Conservation (phyloP, 2,888 invertebrate genomes). For the Heterodera filipjevi region DNA sequence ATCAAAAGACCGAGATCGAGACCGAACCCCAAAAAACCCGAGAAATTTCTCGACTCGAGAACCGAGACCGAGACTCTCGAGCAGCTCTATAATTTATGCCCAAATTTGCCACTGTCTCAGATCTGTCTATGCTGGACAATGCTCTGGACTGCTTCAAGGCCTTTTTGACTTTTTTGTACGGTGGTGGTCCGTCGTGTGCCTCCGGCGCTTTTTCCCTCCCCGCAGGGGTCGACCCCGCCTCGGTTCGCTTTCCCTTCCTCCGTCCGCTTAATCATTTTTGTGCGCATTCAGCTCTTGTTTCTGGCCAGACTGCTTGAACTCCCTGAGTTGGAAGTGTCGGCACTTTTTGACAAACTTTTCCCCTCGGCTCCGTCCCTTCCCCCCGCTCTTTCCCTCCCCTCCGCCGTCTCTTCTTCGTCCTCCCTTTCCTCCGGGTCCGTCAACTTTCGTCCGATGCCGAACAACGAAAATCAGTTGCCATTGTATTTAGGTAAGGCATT, state of each 20-base stretch:
- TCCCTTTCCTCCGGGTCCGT: constrained; percentile 10
- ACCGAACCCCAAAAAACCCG: too few relatives aligned
- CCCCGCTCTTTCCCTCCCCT: neutral
- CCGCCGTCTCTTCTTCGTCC: neutral
- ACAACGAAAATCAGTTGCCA: constrained; percentile 12
- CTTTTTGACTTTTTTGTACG: constrained; percentile 17
- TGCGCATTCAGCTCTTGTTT: constrained; percentile 10
- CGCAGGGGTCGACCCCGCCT: neutral
- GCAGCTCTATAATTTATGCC: too few relatives aligned
- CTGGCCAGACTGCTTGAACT: constrained; percentile 14
- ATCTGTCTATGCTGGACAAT: constrained; percentile 24
- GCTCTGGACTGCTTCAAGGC: constrained; percentile 15
- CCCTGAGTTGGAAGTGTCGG: constrained; percentile 1
- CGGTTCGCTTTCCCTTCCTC: neutral
- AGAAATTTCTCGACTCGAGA: too few relatives aligned
- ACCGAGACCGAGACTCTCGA: too few relatives aligned
- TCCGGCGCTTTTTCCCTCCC: neutral
- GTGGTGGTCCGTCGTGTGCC: neutral
- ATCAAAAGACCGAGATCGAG: too few relatives aligned
- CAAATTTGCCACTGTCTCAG: neutral
- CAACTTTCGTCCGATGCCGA: constrained; percentile 1
- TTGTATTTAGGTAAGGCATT: neutral
- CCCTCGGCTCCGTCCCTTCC: neutral
- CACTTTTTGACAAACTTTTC: constrained; percentile 1
- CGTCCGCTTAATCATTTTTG: neutral